Evolutionary conservation across 30 jellyfish, hydroid and myxozoan genomes (phyloP).

Genomic region (Aurelia coerulea): DNA sequence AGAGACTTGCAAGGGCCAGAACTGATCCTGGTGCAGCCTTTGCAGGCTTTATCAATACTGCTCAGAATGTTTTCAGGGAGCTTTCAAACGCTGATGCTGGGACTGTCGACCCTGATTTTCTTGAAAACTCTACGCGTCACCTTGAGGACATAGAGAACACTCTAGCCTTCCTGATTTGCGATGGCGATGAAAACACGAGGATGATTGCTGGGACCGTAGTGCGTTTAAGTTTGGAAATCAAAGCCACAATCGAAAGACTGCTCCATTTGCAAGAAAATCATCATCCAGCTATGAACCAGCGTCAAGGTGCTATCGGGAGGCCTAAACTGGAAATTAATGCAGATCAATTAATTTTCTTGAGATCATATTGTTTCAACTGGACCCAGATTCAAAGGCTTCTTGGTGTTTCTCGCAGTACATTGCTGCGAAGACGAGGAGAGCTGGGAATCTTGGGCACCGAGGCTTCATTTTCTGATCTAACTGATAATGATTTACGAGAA

Average conservation of each 20-base stretch:
- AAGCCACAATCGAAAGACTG: too few relatives aligned
- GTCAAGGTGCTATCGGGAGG: too few relatives aligned
- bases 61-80: constrained; percentile 12
- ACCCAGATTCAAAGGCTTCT: constrained; percentile 7
- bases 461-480: not conserved
- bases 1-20: too few relatives aligned
- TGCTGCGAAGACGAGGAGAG: constrained; percentile 8
- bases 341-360: not conserved
- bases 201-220: not conserved
- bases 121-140: not conserved
- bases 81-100: constrained; percentile 3
- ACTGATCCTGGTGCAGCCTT: not conserved
- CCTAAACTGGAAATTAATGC: not conserved
- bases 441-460: constrained; percentile 2
- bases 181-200: constrained; percentile 5
- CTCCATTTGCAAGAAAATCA: too few relatives aligned
- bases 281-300: too few relatives aligned
- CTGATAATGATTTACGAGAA: not conserved
- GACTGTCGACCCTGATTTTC: not conserved
- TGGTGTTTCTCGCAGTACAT: constrained; percentile 16
- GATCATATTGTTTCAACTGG: not conserved
- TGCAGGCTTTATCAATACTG: not conserved
- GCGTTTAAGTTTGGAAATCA: not conserved
- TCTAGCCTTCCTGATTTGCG: not conserved
- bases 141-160: too few relatives aligned